Base-by-base conservation (phyloP, 2,113 vertebrate genomes). In the Scolopax mira region DNA sequence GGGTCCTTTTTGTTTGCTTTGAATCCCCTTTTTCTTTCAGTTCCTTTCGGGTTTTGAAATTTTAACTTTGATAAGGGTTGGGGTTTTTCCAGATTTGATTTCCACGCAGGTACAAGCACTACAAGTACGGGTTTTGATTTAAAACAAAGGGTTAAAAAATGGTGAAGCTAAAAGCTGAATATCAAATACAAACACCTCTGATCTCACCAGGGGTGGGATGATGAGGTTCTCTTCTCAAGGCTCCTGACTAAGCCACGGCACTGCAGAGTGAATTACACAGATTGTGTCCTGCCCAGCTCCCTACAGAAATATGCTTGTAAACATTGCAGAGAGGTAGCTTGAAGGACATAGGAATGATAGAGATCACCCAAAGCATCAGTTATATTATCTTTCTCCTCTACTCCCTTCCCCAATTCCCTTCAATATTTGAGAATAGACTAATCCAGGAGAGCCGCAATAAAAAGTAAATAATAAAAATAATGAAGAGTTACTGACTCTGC, bases 151-250 rank as follows among this genome's bases (percentile, higher is more conserved):
- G 24, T 74, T 91, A 51, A 94, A 79, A 31, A 54, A 51, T 55
- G 30, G 27, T 64, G 39, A 25, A 72, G 13, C 28, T 90, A 10
- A 15, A 82, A 79, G 39, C 54, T 12, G 6, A 82, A 23, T 71
- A 88, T 30, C 28, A 91, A 62, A 85, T 31, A 58, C 7, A 52
- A 67, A 11, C 18, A 30, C 4, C 61, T 85, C 33, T 67, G 18
- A 64, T 51, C 35, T 64, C 64, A 35, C 46, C 6, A 41, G 48
- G 54, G 52, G 17, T 79, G 61, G 65, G 70, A 25, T 60, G 66
- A 90, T 89, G 74, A 84, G 6, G 23, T 69, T 96, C 54, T 49
- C 30, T 77, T 86, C 75, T 90, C 93, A 88, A 96, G 94, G 96
- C 58, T 93, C 48, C 67, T 77, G 79, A 57, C 79, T 52, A 66